A percentile compares a stretch with the other conserved stretches of the same genome.
phyloP scores from a whole-genome alignment of 2,888 invertebrate genomes.

The Chymomyza procnemis region DNA sequence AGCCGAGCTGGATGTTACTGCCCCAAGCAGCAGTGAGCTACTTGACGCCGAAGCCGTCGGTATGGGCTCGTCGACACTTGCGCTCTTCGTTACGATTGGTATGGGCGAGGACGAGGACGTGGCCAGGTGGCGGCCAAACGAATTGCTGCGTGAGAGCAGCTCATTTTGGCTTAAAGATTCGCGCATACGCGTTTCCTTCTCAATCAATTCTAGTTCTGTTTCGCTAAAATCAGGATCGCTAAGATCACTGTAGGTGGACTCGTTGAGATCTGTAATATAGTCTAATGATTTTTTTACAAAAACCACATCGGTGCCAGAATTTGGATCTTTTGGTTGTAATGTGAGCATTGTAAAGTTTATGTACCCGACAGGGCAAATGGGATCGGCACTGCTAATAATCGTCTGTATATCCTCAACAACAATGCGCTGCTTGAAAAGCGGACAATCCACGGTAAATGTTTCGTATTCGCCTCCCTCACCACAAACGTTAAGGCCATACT shows the following conservation, averaged over 20 bases:
- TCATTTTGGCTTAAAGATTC: constrained; percentile 78
- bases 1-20: constrained; percentile 47
- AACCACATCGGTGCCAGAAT: constrained; percentile 73
- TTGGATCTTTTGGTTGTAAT: constrained; percentile 83
- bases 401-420: constrained; percentile 91
- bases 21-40: constrained; percentile 38
- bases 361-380: constrained; percentile 96
- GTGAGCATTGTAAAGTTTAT: constrained; percentile 91
- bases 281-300: constrained; percentile 82
- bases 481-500: constrained; percentile 96
- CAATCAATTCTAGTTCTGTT: constrained; percentile 82
- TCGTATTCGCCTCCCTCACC: constrained; percentile 99
- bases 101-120: constrained; percentile 77
- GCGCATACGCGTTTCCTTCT: constrained; percentile 78
- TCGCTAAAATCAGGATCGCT: constrained; percentile 84
- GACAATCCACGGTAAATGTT: constrained; percentile 97
- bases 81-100: constrained; percentile 78
- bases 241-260: constrained; percentile 83
- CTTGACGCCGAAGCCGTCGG: constrained; percentile 55
- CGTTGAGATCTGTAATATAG: constrained; percentile 82
- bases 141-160: constrained; percentile 77
- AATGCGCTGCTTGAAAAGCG: constrained; percentile 93
- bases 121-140: constrained; percentile 76
- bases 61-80: constrained; percentile 77
- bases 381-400: constrained; percentile 93